Percentiles rank a stretch among this genome's conserved stretches.
phyloP scores from a whole-genome alignment of 2,113 vertebrate genomes.

The Bubo bubo region DNA sequence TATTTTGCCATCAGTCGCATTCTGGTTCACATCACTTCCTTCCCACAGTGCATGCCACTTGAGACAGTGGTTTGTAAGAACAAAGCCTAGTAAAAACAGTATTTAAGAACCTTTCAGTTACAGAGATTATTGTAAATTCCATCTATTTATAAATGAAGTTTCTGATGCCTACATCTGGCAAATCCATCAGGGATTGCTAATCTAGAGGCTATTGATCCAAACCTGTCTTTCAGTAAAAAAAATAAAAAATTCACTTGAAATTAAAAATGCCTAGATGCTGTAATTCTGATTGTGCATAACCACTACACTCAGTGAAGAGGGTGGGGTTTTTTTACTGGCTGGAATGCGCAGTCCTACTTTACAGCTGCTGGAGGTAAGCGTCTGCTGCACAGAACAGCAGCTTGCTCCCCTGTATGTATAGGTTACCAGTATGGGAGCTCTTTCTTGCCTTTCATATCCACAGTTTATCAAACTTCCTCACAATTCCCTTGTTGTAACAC shows the following conservation, averaged over 20 bases:
- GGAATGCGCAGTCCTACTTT: neutral
- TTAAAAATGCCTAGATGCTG: neutral
- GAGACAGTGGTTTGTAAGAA: neutral
- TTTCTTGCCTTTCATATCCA: neutral
- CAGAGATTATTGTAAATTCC: neutral
- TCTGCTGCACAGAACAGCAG: neutral
- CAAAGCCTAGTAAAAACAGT: neutral
- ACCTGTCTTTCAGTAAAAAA: neutral
- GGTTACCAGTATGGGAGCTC: rapidly evolving
- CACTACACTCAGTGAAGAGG: neutral
- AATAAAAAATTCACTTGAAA: neutral
- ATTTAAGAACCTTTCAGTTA: neutral
- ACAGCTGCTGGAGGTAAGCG: neutral
- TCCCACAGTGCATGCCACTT: neutral
- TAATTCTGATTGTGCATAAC: neutral
- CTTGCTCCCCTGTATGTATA: rapidly evolving
- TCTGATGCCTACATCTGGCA: neutral
- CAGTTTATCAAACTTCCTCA: neutral
- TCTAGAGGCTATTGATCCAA: neutral
- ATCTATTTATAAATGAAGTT: neutral
- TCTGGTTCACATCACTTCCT: neutral
- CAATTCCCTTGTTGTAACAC: neutral
- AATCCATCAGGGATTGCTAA: neutral
- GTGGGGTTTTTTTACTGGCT: neutral
- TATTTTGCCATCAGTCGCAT: neutral